phyloP scores from a whole-genome alignment of 2,888 invertebrate genomes.

The Dicycla oo region DNA sequence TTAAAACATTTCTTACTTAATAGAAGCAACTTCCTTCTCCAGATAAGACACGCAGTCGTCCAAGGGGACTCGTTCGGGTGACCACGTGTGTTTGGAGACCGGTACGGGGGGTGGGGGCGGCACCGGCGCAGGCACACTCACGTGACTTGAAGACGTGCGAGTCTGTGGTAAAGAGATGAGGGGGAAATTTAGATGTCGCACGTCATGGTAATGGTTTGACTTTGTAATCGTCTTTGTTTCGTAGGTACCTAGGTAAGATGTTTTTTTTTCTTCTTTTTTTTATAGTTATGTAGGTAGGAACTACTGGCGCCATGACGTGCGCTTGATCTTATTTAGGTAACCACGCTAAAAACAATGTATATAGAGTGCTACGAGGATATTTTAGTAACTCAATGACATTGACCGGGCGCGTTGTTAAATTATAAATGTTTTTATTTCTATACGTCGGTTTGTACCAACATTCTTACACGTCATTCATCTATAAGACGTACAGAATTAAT shows the following conservation, averaged over 20 bases:
- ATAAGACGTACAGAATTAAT: no score
- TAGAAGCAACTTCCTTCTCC: slow-evolving; percentile 84
- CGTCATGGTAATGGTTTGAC: neutral
- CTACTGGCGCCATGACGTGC: no score
- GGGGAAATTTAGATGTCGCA: neutral
- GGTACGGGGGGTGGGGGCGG: slow-evolving; percentile 75
- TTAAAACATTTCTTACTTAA: slow-evolving; percentile 78
- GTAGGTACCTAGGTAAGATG: neutral
- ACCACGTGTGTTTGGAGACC: slow-evolving; percentile 82
- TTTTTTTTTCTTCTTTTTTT: neutral
- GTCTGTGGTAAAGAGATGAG: slow-evolving; percentile 66
- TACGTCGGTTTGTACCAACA: no score
- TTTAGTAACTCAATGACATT: no score
- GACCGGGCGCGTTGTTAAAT: no score
- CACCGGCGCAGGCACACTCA: slow-evolving; percentile 74
- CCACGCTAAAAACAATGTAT: no score
- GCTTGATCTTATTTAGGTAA: no score
- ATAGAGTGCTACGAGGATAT: no score
- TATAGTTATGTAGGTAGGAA: no score
- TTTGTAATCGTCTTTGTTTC: neutral
- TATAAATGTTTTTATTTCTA: no score
- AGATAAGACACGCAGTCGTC: slow-evolving; percentile 84
- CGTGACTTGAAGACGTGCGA: slow-evolving; percentile 80
- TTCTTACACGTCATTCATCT: no score
- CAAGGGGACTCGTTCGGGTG: slow-evolving; percentile 74